These are phyloP conservation scores for Glossophaga mutica DNA, from an alignment of 2,797 vertebrate genomes.

Conservation along the genomic window DNA sequence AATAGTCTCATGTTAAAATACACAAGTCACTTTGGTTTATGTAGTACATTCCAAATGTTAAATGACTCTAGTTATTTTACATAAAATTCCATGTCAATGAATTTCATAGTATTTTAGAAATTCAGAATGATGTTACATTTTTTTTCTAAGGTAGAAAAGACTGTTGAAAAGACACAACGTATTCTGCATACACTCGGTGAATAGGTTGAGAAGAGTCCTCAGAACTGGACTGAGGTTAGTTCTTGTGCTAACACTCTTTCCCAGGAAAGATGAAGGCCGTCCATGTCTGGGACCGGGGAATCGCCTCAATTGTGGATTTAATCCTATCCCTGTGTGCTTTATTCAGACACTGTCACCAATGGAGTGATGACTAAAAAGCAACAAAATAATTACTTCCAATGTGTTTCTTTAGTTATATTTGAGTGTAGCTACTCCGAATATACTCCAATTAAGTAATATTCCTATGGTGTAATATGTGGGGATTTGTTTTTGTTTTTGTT, in stretches of 20 bases:
- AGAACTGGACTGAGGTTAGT: background rate
- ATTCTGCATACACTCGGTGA: background rate
- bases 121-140: background rate
- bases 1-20: background rate
- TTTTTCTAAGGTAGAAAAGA: background rate
- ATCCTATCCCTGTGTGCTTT: rapidly evolving
- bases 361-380: background rate
- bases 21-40: background rate
- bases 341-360: background rate
- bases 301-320: background rate
- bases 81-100: background rate
- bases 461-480: background rate
- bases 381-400: background rate
- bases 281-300: rapidly evolving
- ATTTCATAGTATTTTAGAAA: background rate
- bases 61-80: background rate
- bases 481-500: too few species aligned
- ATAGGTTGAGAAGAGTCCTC: background rate
- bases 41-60: background rate
- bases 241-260: background rate
- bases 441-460: background rate
- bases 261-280: background rate
- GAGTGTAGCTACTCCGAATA: background rate
- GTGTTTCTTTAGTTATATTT: background rate
- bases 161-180: background rate